Base-by-base conservation (phyloP, 64 coral and sea anemone species). In the Catalaphyllia jardinei region DNA sequence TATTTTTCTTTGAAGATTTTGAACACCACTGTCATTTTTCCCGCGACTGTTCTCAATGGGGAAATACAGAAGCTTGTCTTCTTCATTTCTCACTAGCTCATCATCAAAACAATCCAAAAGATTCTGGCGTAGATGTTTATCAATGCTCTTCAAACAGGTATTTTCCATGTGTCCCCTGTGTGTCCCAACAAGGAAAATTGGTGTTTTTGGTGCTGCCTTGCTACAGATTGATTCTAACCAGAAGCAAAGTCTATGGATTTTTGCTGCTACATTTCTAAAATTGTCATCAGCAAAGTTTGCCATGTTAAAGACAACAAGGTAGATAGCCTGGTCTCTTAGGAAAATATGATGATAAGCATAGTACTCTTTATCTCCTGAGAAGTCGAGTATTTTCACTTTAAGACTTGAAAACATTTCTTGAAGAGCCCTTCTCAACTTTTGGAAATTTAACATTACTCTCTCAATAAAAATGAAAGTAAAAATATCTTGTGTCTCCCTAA, bases 321-420 rank as follows among this genome's bases (percentile, higher is more conserved):
- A 88, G 67, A 93, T 79, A 24, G 91, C 91, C 6, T 67, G 49
- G 14, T 64, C 78, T 71, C 81, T 93, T 61, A 93, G 77, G 59
- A 93, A 93, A 33, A 93, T 83, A 55, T 88, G 76, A 55, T 93
- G 91, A n/a, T 93, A 93, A 73, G 67, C 71, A 46, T 79, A 87
- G 31, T 92, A 92, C 39, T 77, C 90, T 51, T 86, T 72, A 54
- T 92, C 75, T 14, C 90, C 90, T 67, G 90, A 62, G 84, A 92
- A 80, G 74, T 92, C 90, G 2, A 92, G 4, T 24, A 92, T 38
- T 92, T 87, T 92, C 25, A 92, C 24, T 87, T 87, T 87, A 64
- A 86, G 59, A n/a, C 57, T 62, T 29, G 31, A 42, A 80, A 86
- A 92, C 49, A 31, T 87, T 2, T 54, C 38, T 49, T 92, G 20